A percentile compares a stretch with the other conserved stretches of the same genome.
phyloP scores from a whole-genome alignment of 1,140 invertebrate species.

The Coenobita brevimanus region DNA sequence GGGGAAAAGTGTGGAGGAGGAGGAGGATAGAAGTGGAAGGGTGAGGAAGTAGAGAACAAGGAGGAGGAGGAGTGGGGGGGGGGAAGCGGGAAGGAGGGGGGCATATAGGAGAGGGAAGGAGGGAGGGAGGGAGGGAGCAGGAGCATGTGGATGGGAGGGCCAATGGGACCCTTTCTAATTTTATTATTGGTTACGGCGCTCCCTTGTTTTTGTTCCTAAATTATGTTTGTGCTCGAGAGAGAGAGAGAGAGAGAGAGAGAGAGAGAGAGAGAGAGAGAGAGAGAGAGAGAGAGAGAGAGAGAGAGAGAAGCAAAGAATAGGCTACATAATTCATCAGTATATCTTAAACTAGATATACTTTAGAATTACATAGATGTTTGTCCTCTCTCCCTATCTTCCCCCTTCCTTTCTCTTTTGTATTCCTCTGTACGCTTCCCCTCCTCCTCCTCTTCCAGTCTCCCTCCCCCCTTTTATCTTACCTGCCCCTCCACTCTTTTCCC shows the following conservation, averaged over 20 bases:
- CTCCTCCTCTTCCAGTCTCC: neutral
- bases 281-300: neutral
- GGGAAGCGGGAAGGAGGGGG: too few relatives aligned
- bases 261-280: neutral
- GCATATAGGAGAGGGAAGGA: too few relatives aligned
- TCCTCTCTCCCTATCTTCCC: neutral
- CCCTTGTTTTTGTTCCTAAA: constrained; percentile 19
- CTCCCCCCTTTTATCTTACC: neutral
- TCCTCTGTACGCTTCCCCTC: neutral
- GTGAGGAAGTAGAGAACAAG: too few relatives aligned
- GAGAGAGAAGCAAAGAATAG: too few relatives aligned
- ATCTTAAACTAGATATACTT: too few relatives aligned
- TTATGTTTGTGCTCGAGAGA: neutral
- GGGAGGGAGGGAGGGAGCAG: too few relatives aligned
- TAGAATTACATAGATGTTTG: too few relatives aligned
- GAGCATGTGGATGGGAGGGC: too few relatives aligned
- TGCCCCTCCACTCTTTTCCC: neutral
- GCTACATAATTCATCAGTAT: too few relatives aligned
- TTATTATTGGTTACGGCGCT: constrained; percentile 33
- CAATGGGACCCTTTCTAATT: constrained; percentile 16
- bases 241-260: neutral
- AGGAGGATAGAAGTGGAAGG: too few relatives aligned
- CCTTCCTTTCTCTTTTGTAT: neutral
- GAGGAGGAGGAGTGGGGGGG: too few relatives aligned
- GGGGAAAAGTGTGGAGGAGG: too few relatives aligned